These are phyloP conservation scores for Odontomachus brunneus DNA, from an alignment of 1,140 invertebrate species.

Conservation along the genomic window DNA sequence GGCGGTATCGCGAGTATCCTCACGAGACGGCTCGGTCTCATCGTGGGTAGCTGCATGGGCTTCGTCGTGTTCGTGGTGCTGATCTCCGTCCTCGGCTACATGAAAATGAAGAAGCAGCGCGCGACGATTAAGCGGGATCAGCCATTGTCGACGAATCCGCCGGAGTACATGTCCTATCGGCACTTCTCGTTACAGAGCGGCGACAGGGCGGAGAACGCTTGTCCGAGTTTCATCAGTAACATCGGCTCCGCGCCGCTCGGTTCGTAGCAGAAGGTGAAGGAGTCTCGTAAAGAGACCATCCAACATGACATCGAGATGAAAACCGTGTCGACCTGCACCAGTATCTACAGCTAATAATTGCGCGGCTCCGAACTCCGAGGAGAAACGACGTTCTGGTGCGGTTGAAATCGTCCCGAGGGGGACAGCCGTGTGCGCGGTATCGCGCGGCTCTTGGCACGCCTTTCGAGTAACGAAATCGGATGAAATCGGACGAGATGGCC, in stretches of 20 bases:
- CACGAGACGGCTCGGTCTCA: constrained; percentile 92
- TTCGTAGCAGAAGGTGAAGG: constrained; percentile 82
- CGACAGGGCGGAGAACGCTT: constrained; percentile 80
- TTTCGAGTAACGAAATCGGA: constrained; percentile 8
- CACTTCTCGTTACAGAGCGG: constrained; percentile 88
- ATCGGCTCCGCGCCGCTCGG: constrained; percentile 81
- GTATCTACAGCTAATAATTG: constrained; percentile 75
- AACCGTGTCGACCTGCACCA: constrained; percentile 73
- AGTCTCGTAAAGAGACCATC: constrained; percentile 70
- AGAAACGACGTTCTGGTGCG: neutral
- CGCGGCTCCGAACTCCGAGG: neutral
- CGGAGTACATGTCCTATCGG: constrained; percentile 91
- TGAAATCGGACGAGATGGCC: neutral
- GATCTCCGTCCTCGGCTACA: constrained; percentile 92
- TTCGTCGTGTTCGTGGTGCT: constrained; percentile 93
- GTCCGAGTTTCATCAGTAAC: constrained; percentile 84
- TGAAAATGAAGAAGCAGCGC: constrained; percentile 94
- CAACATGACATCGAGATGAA: constrained; percentile 80
- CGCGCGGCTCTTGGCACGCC: neutral
- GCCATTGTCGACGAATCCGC: constrained; percentile 87
- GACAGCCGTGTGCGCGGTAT: no score
- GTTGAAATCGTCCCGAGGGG: neutral
- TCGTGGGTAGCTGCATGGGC: constrained; percentile 94
- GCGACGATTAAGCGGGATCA: constrained; percentile 90
- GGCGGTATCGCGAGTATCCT: constrained; percentile 88